Percentiles rank a stretch among this genome's conserved stretches.
phyloP scores from a whole-genome alignment of 1,140 invertebrate genomes.

The Pseudoatta argentina region DNA sequence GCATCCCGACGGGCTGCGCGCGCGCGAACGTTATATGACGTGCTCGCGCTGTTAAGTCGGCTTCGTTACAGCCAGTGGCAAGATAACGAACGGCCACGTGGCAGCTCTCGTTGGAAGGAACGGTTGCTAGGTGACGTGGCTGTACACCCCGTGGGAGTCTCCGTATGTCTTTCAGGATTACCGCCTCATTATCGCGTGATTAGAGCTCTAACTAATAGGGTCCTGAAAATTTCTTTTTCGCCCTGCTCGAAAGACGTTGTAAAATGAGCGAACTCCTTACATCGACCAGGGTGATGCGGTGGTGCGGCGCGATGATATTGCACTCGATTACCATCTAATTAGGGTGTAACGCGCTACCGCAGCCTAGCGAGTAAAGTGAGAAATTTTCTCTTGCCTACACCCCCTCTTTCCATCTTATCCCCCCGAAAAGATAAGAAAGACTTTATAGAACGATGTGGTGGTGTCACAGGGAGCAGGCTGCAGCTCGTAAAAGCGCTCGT shows the following conservation, averaged over 20 bases:
- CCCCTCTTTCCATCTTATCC: too few relatives aligned
- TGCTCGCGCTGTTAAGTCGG: slow-evolving; percentile 52
- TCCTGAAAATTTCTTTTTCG: slow-evolving; percentile 35
- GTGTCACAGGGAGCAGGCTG: slow-evolving; percentile 35
- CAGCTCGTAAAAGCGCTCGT: slow-evolving; percentile 61
- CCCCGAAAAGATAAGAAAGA: slow-evolving; percentile 43
- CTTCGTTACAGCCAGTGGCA: slow-evolving; percentile 42
- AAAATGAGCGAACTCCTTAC: background rate
- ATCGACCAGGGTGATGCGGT: background rate
- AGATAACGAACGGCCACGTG: slow-evolving; percentile 59
- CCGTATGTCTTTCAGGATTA: slow-evolving; percentile 56
- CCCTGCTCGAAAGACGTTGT: background rate
- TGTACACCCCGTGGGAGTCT: slow-evolving; percentile 28
- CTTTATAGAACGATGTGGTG: slow-evolving; percentile 14
- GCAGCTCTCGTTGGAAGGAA: slow-evolving; percentile 22
- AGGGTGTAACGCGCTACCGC: slow-evolving; percentile 6
- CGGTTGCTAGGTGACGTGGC: slow-evolving; percentile 55
- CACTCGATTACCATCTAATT: slow-evolving; percentile 57
- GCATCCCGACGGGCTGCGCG: slow-evolving; percentile 34
- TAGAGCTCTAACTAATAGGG: background rate
- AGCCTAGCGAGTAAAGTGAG: background rate
- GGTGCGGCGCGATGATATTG: background rate
- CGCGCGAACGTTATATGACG: slow-evolving; percentile 41
- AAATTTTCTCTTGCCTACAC: background rate
- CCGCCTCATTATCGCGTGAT: slow-evolving; percentile 56